Conservation (phyloP, 2,888 invertebrate species). For the Oscheius sp. region DNA sequence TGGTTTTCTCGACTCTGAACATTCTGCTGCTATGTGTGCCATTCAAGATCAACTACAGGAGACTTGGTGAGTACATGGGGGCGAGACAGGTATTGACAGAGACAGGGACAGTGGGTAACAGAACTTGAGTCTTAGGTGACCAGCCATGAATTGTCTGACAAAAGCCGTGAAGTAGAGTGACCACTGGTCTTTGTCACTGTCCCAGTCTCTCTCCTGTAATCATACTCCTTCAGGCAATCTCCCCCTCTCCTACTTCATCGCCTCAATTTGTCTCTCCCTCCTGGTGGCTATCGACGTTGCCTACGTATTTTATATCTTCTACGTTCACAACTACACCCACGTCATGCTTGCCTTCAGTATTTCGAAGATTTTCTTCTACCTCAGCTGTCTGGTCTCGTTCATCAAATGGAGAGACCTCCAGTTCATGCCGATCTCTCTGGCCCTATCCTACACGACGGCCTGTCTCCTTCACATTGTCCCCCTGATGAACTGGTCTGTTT, state of each 20-base stretch:
- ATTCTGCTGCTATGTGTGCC: conserved; percentile 47
- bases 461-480: conserved; percentile 46
- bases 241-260: conserved; percentile 47
- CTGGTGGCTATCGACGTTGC: conserved; percentile 48
- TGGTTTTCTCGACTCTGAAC: conserved; percentile 47
- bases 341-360: conserved; percentile 49
- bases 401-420: conserved; percentile 46
- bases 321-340: conserved; percentile 54
- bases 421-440: conserved; percentile 45
- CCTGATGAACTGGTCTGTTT: conserved; percentile 45
- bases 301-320: conserved; percentile 55
- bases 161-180: no score
- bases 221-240: conserved; percentile 2
- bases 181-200: no score
- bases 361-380: conserved; percentile 52
- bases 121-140: no score
- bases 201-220: not conserved
- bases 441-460: conserved; percentile 45
- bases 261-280: conserved; percentile 26
- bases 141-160: no score
- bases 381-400: conserved; percentile 42
- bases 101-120: no score
- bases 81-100: not conserved
- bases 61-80: conserved; percentile 32
- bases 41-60: conserved; percentile 39